phyloP scores from a whole-genome alignment of 2,797 vertebrate genomes.

The Caiman crocodilus region DNA sequence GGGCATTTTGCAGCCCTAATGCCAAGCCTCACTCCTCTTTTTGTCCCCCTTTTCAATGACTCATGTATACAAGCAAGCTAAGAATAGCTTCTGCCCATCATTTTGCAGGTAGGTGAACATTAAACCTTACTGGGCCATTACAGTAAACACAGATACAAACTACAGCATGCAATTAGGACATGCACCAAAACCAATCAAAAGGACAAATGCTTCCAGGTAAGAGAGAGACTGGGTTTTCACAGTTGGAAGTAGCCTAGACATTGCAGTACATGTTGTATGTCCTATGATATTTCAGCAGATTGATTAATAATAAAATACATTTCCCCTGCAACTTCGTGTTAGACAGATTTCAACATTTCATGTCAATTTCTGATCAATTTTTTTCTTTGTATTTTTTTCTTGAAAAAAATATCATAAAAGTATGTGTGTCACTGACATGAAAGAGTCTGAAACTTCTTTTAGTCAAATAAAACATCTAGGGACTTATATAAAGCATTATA shows the following conservation, averaged over 20 bases:
- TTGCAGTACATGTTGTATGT: accelerated
- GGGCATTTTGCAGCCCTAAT: conserved; percentile 24
- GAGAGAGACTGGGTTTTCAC: not conserved
- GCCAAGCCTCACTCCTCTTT: conserved; percentile 32
- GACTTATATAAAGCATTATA: not conserved
- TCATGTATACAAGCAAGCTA: conserved; percentile 51
- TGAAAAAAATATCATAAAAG: not conserved
- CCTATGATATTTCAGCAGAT: not conserved
- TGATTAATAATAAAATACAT: not conserved
- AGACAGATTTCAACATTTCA: not conserved
- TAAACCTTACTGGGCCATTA: conserved; percentile 12
- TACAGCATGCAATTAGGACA: not conserved
- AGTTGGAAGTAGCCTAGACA: not conserved
- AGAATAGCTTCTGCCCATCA: conserved; percentile 65
- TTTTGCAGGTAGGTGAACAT: conserved; percentile 43
- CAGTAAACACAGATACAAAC: not conserved
- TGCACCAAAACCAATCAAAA: not conserved
- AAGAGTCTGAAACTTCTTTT: not conserved
- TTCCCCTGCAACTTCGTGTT: not conserved
- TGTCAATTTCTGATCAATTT: not conserved
- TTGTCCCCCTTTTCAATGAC: conserved; percentile 25
- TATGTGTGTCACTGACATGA: not conserved
- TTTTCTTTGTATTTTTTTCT: not conserved
- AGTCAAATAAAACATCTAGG: not conserved
- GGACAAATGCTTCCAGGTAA: not conserved